These are phyloP conservation scores for Pheosia gnoma DNA, from an alignment of 2,888 invertebrate genomes.

Conservation along the genomic window DNA sequence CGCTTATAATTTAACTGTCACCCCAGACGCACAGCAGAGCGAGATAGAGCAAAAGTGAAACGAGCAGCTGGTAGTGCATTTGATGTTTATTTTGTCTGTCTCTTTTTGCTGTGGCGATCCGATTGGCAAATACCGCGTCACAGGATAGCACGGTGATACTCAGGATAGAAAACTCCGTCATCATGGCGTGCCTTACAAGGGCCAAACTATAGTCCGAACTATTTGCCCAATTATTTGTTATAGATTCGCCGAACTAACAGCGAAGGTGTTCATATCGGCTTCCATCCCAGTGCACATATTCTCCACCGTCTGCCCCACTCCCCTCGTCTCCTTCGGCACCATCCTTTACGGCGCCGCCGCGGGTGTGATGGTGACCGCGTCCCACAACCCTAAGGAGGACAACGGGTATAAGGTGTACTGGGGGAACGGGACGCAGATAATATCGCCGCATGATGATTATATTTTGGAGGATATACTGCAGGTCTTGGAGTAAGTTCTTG, in stretches of 20 bases:
- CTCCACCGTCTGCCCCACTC: constrained; percentile 93
- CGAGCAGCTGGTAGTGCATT: too few species aligned
- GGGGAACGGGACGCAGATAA: constrained; percentile 97
- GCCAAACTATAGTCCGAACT: too few species aligned
- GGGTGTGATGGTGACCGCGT: constrained; percentile 97
- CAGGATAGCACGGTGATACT: too few species aligned
- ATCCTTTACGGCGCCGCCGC: constrained; percentile 88
- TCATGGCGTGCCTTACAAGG: too few species aligned
- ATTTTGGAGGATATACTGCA: constrained; percentile 91
- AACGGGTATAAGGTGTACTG: constrained; percentile 99
- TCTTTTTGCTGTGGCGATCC: too few species aligned
- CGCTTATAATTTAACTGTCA: too few species aligned
- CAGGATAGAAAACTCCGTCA: too few species aligned
- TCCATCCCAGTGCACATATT: constrained; percentile 93
- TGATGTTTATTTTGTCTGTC: too few species aligned
- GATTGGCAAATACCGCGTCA: too few species aligned
- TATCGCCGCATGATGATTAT: constrained; percentile 94
- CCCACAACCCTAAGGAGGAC: constrained; percentile 97
- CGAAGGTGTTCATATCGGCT: constrained; percentile 90
- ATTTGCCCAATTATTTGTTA: not conserved
- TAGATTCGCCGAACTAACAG: constrained; percentile 95
- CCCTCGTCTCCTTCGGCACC: constrained; percentile 95
- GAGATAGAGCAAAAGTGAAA: too few species aligned
- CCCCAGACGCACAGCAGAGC: too few species aligned
- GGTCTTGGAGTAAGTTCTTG: constrained; percentile 85